Base-by-base conservation (phyloP, 2,888 invertebrate genomes). In the Carcina quercana region DNA sequence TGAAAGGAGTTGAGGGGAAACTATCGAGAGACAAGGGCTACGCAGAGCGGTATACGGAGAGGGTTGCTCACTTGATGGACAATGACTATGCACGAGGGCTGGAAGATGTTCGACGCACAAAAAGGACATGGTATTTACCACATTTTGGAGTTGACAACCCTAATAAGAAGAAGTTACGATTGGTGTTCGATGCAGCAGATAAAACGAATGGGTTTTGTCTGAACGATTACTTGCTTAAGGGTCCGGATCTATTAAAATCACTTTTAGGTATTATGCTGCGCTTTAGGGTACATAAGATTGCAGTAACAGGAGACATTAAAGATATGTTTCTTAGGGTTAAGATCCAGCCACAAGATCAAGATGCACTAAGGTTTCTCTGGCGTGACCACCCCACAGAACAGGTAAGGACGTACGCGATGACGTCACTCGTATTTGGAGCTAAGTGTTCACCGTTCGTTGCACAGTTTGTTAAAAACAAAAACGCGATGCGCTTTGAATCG, bases 121-220 rank as follows among this genome's bases (percentile, higher is more conserved):
- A 11, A 5, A 40, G 14, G 11, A 45, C 33, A 1, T 51, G 51
- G 50, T 45, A 47, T 10, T 13, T 54, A 38, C 48, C 53, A 0
- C 50, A 53, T 27, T 53, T 52, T 19, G 48, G 42, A 0, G 46
- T 49, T 0, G 39, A 45, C 5, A 49, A 48, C 36, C 45, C 47
- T 0, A 46, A 45, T 10, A 50, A 50, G 32, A 33, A 36, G 4
- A 45, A 44, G 25, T 22, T 45, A 1, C 27, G 48, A 1, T 22
- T 49, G 5, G 48, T 51, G 0, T 48, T 41, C 13, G 48, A 48
- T 15, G 43, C 44, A 2, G 50, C 50, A 0, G 40, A 38, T 3
- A 40, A 34, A 30, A 24, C 6, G 1, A 22, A 35, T 1, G 45
- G 41, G 0, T 5, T 37, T 3, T 37, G 24, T 5, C 25, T 51